Evolutionary conservation across 2,113 vertebrate species (phyloP), one percentile per base, ranked within the genome.

Genomic region (Oxygymnocypris stewartii): DNA sequence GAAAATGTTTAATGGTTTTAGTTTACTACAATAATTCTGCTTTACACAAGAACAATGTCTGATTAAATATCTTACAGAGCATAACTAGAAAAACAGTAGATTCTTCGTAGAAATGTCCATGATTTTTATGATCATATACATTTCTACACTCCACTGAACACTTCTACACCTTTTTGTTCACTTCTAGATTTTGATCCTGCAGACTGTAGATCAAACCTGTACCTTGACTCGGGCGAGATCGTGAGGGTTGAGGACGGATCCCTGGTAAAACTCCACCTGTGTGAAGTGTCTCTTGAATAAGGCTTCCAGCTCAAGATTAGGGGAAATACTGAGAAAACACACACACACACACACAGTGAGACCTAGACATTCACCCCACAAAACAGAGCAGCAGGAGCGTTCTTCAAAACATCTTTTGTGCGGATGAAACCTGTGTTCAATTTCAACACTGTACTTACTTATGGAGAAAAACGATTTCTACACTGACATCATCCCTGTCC

Each of bases 381-480:
- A 5, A n/a, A 49, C 10, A 61, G 11, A 35, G 6, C 8, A 25
- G 37, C 51, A 10, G 6, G 7, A 13, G 4, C 51, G 31, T 57
- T 28, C 42, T 57, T 23, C 16, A 7, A 6, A 25, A 18, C 16
- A 18, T 73, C 31, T 73, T 20, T 73, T 11, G 20, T 54, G 51
- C 51, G 2, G 16, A 54, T 54, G 37, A 37, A 6, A 23, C 23
- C 40, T 44, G 20, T 7, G 6, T 47, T 7, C 51, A 4, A n/a
- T 23, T 37, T 14, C 47, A 40, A 14, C 16, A 25, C 47, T 75
- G 28, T 25, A 96, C 98, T 98, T 93, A 99, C 98, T 99, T 99
- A 97, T 99, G 98, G 92, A 99, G 97, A 97, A 99, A 99, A 95
- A 99, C 98, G 31, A 99, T 99, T 97, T 99, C 98, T 96, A 99